Conservation (phyloP, 2,888 invertebrate species). For the Caenorhabditis sp. region DNA sequence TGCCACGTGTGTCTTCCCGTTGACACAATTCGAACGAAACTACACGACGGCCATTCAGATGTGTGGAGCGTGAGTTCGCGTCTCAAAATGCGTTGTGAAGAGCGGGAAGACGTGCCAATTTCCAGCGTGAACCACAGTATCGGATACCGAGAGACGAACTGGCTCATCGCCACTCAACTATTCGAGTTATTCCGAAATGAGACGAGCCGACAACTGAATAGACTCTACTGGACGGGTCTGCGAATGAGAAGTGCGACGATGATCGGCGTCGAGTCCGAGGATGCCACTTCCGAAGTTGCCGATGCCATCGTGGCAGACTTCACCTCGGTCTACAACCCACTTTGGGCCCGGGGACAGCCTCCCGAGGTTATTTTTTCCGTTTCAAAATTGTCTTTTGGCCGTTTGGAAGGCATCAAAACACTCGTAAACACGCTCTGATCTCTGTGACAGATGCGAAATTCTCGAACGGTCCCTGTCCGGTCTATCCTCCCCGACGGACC, state of each 20-base stretch:
- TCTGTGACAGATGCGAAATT: too few species aligned
- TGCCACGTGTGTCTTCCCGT: slow-evolving; percentile 43
- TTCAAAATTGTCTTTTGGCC: too few species aligned
- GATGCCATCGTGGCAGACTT: not conserved
- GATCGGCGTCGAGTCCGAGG: slow-evolving; percentile 26
- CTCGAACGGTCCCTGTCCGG: too few species aligned
- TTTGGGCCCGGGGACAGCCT: slow-evolving; percentile 60
- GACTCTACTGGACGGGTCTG: slow-evolving; percentile 50
- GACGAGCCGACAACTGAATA: not conserved
- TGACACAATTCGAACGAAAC: slow-evolving; percentile 58
- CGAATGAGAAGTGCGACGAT: not conserved
- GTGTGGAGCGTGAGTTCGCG: slow-evolving; percentile 49
- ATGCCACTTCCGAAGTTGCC: not conserved
- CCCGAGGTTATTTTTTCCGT: slow-evolving; percentile 18
- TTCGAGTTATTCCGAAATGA: slow-evolving; percentile 1
- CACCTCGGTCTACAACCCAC: slow-evolving; percentile 58
- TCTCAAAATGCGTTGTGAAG: not conserved
- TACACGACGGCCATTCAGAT: slow-evolving; percentile 36
- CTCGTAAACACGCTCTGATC: too few species aligned
- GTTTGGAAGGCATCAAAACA: too few species aligned
- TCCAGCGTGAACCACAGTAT: slow-evolving; percentile 48
- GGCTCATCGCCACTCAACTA: slow-evolving; percentile 39
- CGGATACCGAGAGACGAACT: slow-evolving; percentile 52
- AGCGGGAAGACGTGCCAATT: too few species aligned
- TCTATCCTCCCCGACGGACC: too few species aligned